Evolutionary conservation across 2,797 vertebrate species (phyloP), one percentile per base, ranked within the genome.

Genomic region (Scleropages formosus): DNA sequence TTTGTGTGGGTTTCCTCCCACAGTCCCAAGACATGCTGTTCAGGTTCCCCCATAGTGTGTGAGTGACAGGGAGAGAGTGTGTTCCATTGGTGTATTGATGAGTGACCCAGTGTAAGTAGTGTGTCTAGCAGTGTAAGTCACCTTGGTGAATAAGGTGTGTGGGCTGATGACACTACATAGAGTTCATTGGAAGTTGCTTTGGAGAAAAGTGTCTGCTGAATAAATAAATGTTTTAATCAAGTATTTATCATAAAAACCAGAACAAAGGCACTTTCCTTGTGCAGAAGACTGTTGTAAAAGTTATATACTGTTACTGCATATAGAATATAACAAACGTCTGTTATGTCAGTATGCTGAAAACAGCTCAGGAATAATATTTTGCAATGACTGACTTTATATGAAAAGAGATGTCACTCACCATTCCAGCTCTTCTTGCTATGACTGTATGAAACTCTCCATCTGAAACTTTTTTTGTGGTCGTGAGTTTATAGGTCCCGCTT

Each of bases 381-480:
- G 27, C 16, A 56, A 31, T 39, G 69, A 7, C 47, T 12, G 39
- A 67, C 13, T 18, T 11, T 11, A 46, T 18, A 18, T 15, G 49
- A 71, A 56, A 39, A 56, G 51, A 58, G 15, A 71, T 47, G 49
- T 16, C 0, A 26, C 93, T 95, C 89, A 99, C 98, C 96, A 96
- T 97, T 63, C 96, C 98, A 31, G 97, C 96, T 83, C 98, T 94
- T 85, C 96, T 92, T 70, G 96, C 98, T 63, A 98, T 96, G 80
- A 95, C 95, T 0, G 97, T 99, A 88, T 99, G 98, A 85, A 99
- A 99, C 13, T 95, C 92, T 22, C 98, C 98, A 4, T 99, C 97
- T 0, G 98, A 95, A 74, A 99, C 96, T 80, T 88, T 94, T 82
- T 98, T 96, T 83, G 91, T 88, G 12, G 97, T 96, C 87, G 93